Conservation (phyloP, 2,113 vertebrate species). For the Hemiprocne comata region DNA sequence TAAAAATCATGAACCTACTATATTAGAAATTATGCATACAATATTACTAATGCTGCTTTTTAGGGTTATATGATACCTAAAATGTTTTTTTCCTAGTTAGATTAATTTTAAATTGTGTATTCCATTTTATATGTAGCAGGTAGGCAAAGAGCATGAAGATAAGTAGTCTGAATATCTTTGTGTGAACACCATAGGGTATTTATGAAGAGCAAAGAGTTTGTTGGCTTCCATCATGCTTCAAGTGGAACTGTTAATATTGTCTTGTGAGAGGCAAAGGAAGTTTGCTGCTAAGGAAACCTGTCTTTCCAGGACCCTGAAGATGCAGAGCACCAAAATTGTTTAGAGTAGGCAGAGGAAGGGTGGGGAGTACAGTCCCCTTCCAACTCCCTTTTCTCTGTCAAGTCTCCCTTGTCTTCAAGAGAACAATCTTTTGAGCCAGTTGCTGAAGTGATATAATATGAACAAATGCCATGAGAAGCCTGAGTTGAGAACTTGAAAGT, state of each 20-base stretch:
- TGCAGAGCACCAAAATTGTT: not conserved
- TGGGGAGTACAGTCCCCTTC: not conserved
- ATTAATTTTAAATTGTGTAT: not conserved
- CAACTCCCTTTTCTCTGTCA: not conserved
- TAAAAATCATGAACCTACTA: not conserved
- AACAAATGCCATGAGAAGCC: not conserved
- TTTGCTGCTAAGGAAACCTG: not conserved
- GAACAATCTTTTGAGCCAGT: not conserved
- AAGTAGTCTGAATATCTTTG: not conserved
- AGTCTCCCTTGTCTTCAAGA: not conserved
- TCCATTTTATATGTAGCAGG: not conserved
- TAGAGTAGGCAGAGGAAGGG: rapidly evolving
- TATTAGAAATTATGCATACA: not conserved
- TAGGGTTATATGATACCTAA: not conserved
- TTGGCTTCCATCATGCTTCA: not conserved
- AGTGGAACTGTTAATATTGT: not conserved
- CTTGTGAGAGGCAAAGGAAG: not conserved
- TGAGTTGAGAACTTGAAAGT: not conserved
- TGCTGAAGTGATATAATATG: not conserved
- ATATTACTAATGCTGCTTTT: not conserved
- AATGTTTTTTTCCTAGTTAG: not conserved
- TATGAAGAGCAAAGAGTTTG: not conserved
- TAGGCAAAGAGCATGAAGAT: not conserved
- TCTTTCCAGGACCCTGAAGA: not conserved
- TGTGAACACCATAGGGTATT: not conserved